These are phyloP conservation scores for Aproaerema taeniolella DNA, from an alignment of 2,888 invertebrate species.

Conservation along the genomic window DNA sequence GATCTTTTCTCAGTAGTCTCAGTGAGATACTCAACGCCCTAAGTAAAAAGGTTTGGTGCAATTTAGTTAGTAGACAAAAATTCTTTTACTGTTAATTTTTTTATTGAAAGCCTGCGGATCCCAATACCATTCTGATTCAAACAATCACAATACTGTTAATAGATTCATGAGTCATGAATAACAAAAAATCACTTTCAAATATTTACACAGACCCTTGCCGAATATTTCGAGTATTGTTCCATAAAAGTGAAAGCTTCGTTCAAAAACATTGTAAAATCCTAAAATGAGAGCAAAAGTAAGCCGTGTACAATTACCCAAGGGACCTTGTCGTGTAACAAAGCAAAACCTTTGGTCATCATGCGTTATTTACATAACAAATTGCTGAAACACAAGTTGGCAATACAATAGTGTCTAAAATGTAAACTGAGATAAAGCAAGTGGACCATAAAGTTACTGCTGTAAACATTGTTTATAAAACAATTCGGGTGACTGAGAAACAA, in stretches of 20 bases:
- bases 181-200: constrained; percentile 1
- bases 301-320: constrained; percentile 36
- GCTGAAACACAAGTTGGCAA: constrained; percentile 42
- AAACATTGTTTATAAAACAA: constrained; percentile 76
- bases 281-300: constrained; percentile 52
- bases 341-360: constrained; percentile 42
- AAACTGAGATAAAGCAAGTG: constrained; percentile 61
- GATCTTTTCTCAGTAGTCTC: too few species aligned
- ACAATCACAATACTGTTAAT: too few species aligned
- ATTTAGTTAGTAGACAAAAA: too few species aligned
- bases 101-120: too few species aligned
- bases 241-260: constrained; percentile 34
- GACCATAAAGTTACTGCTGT: constrained; percentile 68
- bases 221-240: constrained; percentile 15
- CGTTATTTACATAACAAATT: constrained; percentile 36
- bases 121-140: too few species aligned
- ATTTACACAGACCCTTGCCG: background rate
- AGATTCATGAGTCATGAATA: too few species aligned
- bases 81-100: too few species aligned
- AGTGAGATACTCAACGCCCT: too few species aligned
- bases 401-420: constrained; percentile 55
- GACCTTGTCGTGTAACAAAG: constrained; percentile 33
- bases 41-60: too few species aligned
- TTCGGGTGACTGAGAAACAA: constrained; percentile 55
- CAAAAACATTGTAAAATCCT: constrained; percentile 27